These are phyloP conservation scores for Zeus faber DNA, from an alignment of 2,113 vertebrate species.

Conservation along the genomic window DNA sequence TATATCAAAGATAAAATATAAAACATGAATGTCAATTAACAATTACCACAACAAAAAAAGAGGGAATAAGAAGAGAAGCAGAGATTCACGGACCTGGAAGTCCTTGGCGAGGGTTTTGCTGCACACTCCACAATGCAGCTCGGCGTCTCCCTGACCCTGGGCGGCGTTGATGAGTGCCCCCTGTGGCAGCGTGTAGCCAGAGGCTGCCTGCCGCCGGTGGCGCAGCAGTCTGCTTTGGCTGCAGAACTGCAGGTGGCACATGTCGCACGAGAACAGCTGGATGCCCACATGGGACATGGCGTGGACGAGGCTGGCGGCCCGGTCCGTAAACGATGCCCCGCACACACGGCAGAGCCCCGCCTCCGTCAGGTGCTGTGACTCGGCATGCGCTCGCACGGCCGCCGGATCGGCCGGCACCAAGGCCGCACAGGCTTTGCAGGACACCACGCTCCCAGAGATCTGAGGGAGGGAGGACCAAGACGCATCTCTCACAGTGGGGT, in stretches of 20 bases:
- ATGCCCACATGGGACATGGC: constrained; percentile 88
- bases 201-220: constrained; percentile 81
- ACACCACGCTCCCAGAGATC: constrained; percentile 62
- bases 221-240: constrained; percentile 87
- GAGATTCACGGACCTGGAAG: constrained; percentile 76
- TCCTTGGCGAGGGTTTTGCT: constrained; percentile 83
- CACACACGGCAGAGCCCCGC: constrained; percentile 81
- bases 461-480: constrained; percentile 30
- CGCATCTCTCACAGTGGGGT: not conserved
- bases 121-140: constrained; percentile 83
- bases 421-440: constrained; percentile 85
- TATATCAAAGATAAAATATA: no score
- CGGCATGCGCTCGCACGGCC: constrained; percentile 81
- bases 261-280: constrained; percentile 91
- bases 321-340: constrained; percentile 85
- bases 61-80: no score
- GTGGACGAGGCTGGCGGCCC: constrained; percentile 78
- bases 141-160: constrained; percentile 52
- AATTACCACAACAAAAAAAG: no score
- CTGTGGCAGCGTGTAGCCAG: constrained; percentile 78
- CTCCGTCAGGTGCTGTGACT: constrained; percentile 82
- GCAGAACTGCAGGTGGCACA: constrained; percentile 91
- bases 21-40: no score
- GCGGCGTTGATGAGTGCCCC: constrained; percentile 48
- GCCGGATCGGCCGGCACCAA: constrained; percentile 83